phyloP scores from a whole-genome alignment of 2,797 vertebrate genomes.

The Capromys pilorides region DNA sequence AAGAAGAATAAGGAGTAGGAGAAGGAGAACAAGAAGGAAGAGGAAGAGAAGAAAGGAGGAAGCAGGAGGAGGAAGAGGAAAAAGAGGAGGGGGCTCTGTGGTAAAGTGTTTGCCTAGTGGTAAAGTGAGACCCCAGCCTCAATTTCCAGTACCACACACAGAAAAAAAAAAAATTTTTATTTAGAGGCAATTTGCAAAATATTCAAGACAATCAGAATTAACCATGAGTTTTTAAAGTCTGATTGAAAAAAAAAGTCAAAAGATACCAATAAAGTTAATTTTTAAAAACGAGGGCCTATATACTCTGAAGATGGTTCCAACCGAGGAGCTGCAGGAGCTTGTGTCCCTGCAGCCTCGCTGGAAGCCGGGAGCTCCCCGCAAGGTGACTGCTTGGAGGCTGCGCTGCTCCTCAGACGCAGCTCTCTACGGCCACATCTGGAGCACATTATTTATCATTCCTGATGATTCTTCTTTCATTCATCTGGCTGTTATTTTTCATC shows the following conservation, averaged over 20 bases:
- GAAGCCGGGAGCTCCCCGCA: neutral
- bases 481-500: conserved; percentile 81
- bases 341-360: neutral
- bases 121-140: neutral
- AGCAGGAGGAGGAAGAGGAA: neutral
- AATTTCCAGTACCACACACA: neutral
- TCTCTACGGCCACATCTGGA: conserved; percentile 67
- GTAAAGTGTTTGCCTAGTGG: neutral
- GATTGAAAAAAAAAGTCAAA: conserved; percentile 1
- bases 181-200: conserved; percentile 13
- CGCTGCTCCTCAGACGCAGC: neutral
- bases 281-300: neutral
- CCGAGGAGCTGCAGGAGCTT: neutral
- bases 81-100: neutral
- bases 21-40: neutral
- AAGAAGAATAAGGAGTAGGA: too few species aligned
- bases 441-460: conserved; percentile 63
- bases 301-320: neutral
- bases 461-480: conserved; percentile 60
- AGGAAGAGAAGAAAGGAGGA: neutral
- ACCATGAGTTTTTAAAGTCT: neutral
- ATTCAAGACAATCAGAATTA: conserved; percentile 35
- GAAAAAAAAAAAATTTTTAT: neutral
- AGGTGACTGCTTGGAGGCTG: neutral
- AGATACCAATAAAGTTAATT: neutral